Base-by-base conservation (phyloP, 2,888 invertebrate genomes). In the Apodemia zela region DNA sequence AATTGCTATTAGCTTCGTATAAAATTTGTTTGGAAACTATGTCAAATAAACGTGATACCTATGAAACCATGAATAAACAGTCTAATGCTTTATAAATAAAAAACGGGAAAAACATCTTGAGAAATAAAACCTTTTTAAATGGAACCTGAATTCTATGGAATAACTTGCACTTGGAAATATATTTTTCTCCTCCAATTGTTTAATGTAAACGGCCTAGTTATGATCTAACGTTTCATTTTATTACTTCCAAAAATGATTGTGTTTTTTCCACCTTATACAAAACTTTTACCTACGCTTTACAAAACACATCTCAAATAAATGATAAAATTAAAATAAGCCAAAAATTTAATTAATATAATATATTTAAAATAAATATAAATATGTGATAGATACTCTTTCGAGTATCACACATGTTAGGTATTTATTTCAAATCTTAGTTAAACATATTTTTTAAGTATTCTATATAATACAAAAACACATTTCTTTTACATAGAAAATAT, bases 401-500 rank as follows among this genome's bases (percentile, higher is more conserved):
- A 15, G 13, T 3, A 38, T 3, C 13, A 11, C 15, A 5, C 42
- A 3, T 15, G 13, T 3, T 38, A 38, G 38, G 3, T 42, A 4
- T 11, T 42, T 42, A 42, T 0, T 42, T 42, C 8, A 42, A 15
- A 42, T 42, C 4, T 42, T 38, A 11, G 38, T 11, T 4, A 42
- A 42, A 42, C 13, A 42, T 4, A 15, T 42, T 42, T 25, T 21
- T 25, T 21, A 51, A 21, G 21, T 21, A 49, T 25, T 8, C 5
- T 13, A 51, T 49, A 49, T 18, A 18, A 18, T 49, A 18, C n/a
- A 49, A 18, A 49, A 18, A 18, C 6, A 10, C 17, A 13, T 51
- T 51, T 38, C 3, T 21, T 21, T 51, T 51, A 51, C 11, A 51
- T 51, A 51, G 51, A 51, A 51, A 51, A 51, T 49, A 51, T 51